Evolutionary conservation across 2,113 vertebrate genomes (phyloP).

Genomic region (Menura novaehollandiae): DNA sequence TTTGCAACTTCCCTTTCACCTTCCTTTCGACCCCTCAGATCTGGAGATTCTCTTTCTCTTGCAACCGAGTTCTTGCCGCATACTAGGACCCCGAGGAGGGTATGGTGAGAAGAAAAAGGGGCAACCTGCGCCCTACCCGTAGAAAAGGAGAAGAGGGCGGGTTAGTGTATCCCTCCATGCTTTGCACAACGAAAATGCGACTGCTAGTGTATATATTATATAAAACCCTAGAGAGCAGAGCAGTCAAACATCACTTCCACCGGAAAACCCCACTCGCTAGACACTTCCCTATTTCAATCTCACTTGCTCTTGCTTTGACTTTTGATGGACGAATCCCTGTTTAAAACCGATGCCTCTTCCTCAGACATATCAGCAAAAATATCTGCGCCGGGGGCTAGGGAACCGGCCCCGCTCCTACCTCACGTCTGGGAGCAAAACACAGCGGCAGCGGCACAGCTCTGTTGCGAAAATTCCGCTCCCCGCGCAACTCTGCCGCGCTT

Average conservation of each 20-base stretch:
- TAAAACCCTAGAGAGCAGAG: constrained; percentile 17
- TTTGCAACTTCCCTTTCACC: neutral
- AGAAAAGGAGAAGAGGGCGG: neutral
- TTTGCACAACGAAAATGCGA: neutral
- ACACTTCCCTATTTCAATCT: neutral
- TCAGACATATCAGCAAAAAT: neutral
- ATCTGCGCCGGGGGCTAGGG: neutral
- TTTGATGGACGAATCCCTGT: neutral
- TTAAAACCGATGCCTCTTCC: neutral
- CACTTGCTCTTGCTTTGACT: neutral
- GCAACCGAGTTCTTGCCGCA: neutral
- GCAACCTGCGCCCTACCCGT: neutral
- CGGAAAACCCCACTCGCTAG: constrained; percentile 14
- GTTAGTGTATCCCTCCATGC: neutral
- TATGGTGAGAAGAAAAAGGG: neutral
- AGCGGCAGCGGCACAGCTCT: neutral
- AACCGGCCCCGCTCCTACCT: neutral
- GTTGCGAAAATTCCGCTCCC: neutral
- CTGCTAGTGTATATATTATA: neutral
- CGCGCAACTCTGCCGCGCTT: neutral
- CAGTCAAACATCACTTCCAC: constrained; percentile 50
- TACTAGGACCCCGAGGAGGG: neutral
- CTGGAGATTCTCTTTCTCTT: neutral
- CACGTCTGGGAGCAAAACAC: neutral
- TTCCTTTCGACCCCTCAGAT: neutral